phyloP scores from a whole-genome alignment of 2,797 vertebrate genomes.

The Allobates femoralis region DNA sequence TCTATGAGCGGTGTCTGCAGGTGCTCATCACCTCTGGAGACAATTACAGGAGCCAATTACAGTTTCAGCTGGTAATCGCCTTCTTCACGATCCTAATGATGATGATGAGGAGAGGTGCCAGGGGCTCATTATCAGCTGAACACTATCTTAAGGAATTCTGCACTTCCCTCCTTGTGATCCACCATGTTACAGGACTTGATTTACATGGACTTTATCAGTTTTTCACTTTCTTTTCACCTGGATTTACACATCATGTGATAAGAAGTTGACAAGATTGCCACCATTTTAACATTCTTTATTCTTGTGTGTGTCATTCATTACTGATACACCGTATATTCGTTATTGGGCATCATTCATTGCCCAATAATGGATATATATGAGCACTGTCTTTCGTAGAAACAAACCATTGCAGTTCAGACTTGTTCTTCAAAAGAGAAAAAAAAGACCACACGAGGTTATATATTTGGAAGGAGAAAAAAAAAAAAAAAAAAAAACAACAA shows the following conservation, averaged over 20 bases:
- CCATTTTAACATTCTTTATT: not conserved
- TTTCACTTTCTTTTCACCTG: not conserved
- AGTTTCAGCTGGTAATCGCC: conserved; percentile 21
- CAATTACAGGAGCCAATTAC: conserved; percentile 3
- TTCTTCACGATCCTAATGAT: conserved; percentile 4
- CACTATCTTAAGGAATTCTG: not conserved
- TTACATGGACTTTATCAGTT: not conserved
- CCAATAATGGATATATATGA: too few species aligned
- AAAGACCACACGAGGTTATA: not conserved
- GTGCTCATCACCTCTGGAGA: not conserved
- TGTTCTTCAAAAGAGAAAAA: not conserved
- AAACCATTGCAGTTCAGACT: conserved; percentile 3
- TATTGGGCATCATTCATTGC: too few species aligned
- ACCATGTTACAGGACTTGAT: not conserved
- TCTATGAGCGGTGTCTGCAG: not conserved
- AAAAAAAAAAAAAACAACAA: not conserved
- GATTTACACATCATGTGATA: not conserved
- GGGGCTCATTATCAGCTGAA: not conserved
- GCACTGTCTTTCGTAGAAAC: not conserved
- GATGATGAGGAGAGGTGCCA: not conserved
- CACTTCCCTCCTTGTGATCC: not conserved
- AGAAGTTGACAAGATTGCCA: not conserved
- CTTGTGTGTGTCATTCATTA: too few species aligned
- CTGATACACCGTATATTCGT: too few species aligned
- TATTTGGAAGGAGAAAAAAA: conserved; percentile 4